Base-by-base conservation (phyloP, 2,113 vertebrate species). In the Nannospalax galili region DNA sequence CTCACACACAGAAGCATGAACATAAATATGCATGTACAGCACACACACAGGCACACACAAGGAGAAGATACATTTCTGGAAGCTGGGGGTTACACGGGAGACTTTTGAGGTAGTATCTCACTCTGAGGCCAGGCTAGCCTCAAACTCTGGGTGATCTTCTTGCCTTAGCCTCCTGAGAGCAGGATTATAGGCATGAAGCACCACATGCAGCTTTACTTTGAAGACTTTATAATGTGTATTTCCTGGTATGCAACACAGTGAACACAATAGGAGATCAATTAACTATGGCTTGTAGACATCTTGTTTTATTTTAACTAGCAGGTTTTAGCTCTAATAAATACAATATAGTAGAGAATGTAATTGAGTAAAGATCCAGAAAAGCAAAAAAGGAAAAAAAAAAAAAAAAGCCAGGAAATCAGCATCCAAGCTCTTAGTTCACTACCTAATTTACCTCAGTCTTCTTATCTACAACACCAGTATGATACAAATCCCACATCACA, bases 191-290 rank as follows among this genome's bases (percentile, higher is more conserved):
- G 60, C 60, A 62, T 62, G 60, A 62, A 15, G 7, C 60, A 62
- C 60, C 60, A 62, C 22, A 16, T 22, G 15, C 22, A 62, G 60
- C 60, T 19, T 62, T 62, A 88, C 91, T 93, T 96, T 26, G 24
- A 5, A 65, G 40, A 80, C 4, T n/a, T 60, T 52, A 14, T 56
- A 35, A 84, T 77, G 67, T 88, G 85, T 77, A 92, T 92, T 97
- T 97, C 64, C 90, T 93, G 77, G 77, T 81, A 92, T 92, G 84
- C 42, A 95, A 88, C 22, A 67, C 7, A 32, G 52, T 20, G 48
- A 52, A 52, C 48, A 65, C 0, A 70, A 58, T 3, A 30, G 40
- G 4, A 32, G 37, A 79, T 58, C 40, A 16, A 24, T n/a, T 42
- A 88, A 32, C 26, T 86, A n/a, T 19, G 60, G 40, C 40, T 26